A percentile compares a stretch with the other conserved stretches of the same genome.
These are phyloP conservation scores for Drosophila flavopinicola DNA, from an alignment of 2,888 invertebrate species.

Conservation along the genomic window DNA sequence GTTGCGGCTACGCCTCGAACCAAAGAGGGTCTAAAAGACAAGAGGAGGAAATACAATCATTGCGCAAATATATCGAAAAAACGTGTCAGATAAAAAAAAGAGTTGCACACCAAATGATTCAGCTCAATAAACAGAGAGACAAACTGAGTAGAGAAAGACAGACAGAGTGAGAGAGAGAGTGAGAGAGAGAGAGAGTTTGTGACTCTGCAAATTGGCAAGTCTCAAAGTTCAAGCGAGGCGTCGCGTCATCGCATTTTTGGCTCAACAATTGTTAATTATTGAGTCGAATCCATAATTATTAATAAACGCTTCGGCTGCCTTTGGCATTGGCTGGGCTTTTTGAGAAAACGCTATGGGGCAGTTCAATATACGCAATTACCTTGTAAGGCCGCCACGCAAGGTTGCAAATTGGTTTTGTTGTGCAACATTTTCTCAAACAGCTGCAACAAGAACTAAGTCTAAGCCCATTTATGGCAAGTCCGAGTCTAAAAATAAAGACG, in stretches of 20 bases:
- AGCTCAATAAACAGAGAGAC: conserved; percentile 27
- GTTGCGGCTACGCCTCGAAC: background rate
- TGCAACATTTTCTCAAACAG: conserved; percentile 40
- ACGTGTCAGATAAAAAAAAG: conserved; percentile 65
- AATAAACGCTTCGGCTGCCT: conserved; percentile 13
- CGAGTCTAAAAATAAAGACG: conserved; percentile 35
- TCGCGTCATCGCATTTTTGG: conserved; percentile 32
- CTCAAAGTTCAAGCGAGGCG: conserved; percentile 43
- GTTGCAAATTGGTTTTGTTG: conserved; percentile 38
- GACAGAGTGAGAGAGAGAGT: background rate
- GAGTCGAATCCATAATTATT: conserved; percentile 27
- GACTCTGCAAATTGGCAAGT: conserved; percentile 19
- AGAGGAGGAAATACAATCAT: conserved; percentile 23
- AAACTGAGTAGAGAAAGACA: background rate
- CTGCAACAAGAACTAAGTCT: conserved; percentile 41
- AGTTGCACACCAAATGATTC: conserved; percentile 45
- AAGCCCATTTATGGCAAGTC: conserved; percentile 63
- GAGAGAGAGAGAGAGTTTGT: conserved; percentile 3
- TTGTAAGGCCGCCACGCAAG: conserved; percentile 53
- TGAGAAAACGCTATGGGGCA: conserved; percentile 30
- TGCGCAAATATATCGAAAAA: conserved; percentile 62
- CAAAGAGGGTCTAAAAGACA: background rate
- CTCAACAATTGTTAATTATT: conserved; percentile 30
- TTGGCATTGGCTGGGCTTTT: conserved; percentile 40
- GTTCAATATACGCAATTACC: conserved; percentile 53